Evolutionary conservation across 2,113 vertebrate genomes (phyloP).

Genomic region (Xiphorhynchus elegans): DNA sequence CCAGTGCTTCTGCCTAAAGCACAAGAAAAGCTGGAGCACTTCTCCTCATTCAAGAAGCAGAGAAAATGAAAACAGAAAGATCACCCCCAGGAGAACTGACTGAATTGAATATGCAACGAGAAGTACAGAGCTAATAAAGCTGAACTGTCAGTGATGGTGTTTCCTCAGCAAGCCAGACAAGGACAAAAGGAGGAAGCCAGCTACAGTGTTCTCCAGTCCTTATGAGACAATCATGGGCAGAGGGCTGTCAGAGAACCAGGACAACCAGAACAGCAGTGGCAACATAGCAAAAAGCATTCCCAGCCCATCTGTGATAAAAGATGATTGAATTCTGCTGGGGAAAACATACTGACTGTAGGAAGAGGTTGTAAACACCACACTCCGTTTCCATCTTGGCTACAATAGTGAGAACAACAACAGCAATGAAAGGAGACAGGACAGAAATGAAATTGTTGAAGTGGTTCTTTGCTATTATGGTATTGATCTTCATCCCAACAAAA

Average conservation of each 20-base stretch:
- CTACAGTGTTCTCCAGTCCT: neutral
- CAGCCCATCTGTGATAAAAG: neutral
- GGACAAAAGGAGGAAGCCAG: neutral
- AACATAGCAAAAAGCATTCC: neutral
- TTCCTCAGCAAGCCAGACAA: neutral
- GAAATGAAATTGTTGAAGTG: neutral
- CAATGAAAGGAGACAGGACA: neutral
- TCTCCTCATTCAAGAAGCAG: neutral
- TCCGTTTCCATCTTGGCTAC: neutral
- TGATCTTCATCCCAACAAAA: neutral
- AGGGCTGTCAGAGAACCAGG: neutral
- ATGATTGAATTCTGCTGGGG: neutral
- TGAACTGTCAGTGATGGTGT: neutral
- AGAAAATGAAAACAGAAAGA: neutral
- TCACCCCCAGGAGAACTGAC: neutral
- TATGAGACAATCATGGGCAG: neutral
- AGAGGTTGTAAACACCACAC: neutral
- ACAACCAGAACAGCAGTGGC: neutral
- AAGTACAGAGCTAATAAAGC: neutral
- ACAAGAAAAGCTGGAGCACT: neutral
- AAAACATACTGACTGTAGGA: neutral
- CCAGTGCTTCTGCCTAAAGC: neutral
- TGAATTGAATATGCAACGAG: neutral
- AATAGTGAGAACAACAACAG: neutral
- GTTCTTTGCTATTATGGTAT: neutral